Conservation (phyloP, 2,797 vertebrate species). For the Hoplostethus atlanticus region DNA sequence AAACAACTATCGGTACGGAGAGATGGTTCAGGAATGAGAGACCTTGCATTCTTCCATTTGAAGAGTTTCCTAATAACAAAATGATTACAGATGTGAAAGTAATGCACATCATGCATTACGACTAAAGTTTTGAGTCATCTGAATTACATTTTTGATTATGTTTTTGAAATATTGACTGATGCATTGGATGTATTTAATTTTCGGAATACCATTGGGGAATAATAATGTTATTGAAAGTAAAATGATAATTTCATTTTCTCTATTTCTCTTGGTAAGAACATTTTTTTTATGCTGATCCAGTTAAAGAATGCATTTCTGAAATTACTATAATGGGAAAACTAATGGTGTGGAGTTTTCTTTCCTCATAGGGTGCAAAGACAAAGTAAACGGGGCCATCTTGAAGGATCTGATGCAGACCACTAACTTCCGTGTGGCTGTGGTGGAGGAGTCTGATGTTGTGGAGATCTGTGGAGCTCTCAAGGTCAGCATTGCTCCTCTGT, state of each 20-base stretch:
- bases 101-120: too few species aligned
- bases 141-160: neutral
- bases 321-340: neutral
- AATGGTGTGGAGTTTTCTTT: neutral
- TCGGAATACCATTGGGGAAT: too few species aligned
- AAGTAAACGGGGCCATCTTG: constrained; percentile 83
- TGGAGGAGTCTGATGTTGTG: constrained; percentile 93
- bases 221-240: too few species aligned
- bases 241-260: too few species aligned
- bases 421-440: constrained; percentile 95
- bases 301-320: neutral
- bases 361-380: constrained; percentile 89
- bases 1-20: constrained; percentile 93
- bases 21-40: neutral
- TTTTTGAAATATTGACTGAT: neutral
- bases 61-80: neutral
- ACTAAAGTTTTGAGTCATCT: neutral
- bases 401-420: constrained; percentile 96
- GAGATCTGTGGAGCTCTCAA: constrained; percentile 98
- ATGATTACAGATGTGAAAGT: too few species aligned
- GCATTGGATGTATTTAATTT: neutral
- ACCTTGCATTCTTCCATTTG: neutral
- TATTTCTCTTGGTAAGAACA: too few species aligned
- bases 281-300: too few species aligned
- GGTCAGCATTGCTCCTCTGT: constrained; percentile 77